Base-by-base conservation (phyloP, 2,113 vertebrate species). In the Neomonachus schauinslandi region DNA sequence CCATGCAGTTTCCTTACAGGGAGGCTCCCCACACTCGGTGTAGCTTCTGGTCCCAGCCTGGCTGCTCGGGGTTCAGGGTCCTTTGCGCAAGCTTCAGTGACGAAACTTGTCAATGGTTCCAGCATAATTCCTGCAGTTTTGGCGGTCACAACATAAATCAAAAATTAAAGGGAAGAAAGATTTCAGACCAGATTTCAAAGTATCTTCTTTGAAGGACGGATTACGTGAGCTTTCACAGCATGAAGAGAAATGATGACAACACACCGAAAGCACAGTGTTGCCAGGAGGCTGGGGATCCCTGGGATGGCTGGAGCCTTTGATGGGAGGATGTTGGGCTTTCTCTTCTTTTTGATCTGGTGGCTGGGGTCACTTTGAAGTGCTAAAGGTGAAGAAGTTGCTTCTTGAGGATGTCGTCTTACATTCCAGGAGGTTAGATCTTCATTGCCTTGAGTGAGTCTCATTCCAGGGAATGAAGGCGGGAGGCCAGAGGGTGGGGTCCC, bases 241-340 rank as follows among this genome's bases (percentile, higher is more conserved):
- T 55, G 26, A 26, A 22, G 0, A n/a, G 46, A 22, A 91, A 26
- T 0, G 16, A 42, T 31, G 15, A 11, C 13, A 24, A 42, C 3
- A 39, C 1, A 16, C 1, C 2, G 4, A 33, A 81, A 22, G 19
- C 3, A 0, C 5, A 0, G 36, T 16, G 14, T 39, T 0, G 13
- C 24, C 0, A 0, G 24, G 46, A 59, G 24, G 24, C 65, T 28
- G 71, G n/a, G 10, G 22, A 15, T 65, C 46, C 14, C 5, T 57
- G 46, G 22, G n/a, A 36, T 46, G 36, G 21, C 2, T 1, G 51
- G 81, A 49, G 36, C 19, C 85, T 81, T 59, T n/a, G 80, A 81
- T 67, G 49, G 28, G 26, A 84, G 65, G 82, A 31, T 61, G 33
- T 31, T 4, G 8, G 80, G 7, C 5, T 59, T 74, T 80, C 61